Percentiles rank a stretch among this genome's conserved stretches.
Evolutionary conservation across 30 jellyfish, hydroid and myxozoan genomes (phyloP).

Genomic region (Chrysaora quinquecirrha): DNA sequence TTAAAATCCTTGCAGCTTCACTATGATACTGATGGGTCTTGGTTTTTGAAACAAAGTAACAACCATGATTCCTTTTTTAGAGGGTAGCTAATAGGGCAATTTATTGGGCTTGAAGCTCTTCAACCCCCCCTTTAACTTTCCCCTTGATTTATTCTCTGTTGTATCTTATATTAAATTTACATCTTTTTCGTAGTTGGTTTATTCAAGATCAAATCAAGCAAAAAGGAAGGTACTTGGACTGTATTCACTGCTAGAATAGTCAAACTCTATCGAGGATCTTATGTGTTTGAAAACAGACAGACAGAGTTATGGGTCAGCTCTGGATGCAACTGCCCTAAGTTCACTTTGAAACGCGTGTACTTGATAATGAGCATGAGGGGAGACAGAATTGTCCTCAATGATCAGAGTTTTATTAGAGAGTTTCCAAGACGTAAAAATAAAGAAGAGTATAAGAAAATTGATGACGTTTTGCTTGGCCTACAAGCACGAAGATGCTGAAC

Average conservation of each 20-base stretch:
- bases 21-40: too few relatives aligned
- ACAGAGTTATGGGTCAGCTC: constrained; percentile 18
- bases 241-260: constrained; percentile 4
- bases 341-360: neutral
- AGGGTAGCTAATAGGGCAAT: too few relatives aligned
- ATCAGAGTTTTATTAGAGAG: constrained; percentile 19
- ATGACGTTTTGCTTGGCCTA: constrained; percentile 4
- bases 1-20: too few relatives aligned
- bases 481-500: neutral
- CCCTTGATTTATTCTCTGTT: too few relatives aligned
- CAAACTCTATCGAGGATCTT: constrained; percentile 10
- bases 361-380: constrained; percentile 41
- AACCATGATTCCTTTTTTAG: too few relatives aligned
- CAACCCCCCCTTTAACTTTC: too few relatives aligned
- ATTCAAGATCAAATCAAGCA: constrained; percentile 1
- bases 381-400: constrained; percentile 16
- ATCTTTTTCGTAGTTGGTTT: constrained; percentile 17
- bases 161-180: too few relatives aligned
- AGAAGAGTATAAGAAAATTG: neutral
- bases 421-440: constrained; percentile 15
- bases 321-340: constrained; percentile 25
- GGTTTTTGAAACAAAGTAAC: too few relatives aligned
- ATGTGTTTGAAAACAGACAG: neutral
- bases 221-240: constrained; percentile 18
- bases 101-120: too few relatives aligned